A percentile compares a stretch with the other conserved stretches of the same genome.
Evolutionary conservation across 2,888 invertebrate genomes (phyloP).

Genomic region (Dilophus febrilis): DNA sequence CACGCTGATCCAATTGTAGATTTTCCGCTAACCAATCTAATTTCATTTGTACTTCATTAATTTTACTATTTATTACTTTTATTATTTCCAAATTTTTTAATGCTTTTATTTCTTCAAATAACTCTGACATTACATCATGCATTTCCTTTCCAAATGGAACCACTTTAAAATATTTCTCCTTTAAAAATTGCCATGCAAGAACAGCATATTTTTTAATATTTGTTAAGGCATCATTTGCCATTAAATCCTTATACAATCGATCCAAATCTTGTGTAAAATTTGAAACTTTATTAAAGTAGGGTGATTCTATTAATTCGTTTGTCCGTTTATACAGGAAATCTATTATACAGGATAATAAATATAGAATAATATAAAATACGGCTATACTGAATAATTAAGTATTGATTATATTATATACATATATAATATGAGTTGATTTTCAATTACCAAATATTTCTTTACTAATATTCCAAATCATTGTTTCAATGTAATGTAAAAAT

Average conservation of each 20-base stretch:
- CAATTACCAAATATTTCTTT: constrained; percentile 45
- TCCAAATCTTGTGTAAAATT: constrained; percentile 69
- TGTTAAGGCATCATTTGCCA: constrained; percentile 57
- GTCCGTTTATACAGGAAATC: constrained; percentile 68
- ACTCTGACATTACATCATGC: constrained; percentile 42
- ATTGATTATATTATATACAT: no score
- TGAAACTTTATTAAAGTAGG: constrained; percentile 63
- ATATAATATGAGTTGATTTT: background rate
- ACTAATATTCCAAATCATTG: constrained; percentile 53
- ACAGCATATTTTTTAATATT: constrained; percentile 60
- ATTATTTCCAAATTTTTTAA: constrained; percentile 42
- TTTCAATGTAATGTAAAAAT: constrained; percentile 57
- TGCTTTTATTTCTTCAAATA: constrained; percentile 41
- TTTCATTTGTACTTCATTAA: constrained; percentile 42
- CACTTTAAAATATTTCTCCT: constrained; percentile 46
- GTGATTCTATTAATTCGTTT: constrained; percentile 61
- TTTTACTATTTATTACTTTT: constrained; percentile 36
- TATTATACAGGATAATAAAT: constrained; percentile 16
- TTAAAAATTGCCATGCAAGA: constrained; percentile 46
- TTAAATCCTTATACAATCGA: constrained; percentile 58
- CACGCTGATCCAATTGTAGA: constrained; percentile 50
- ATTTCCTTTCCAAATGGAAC: constrained; percentile 53
- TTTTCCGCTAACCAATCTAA: constrained; percentile 59
- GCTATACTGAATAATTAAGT: no score
- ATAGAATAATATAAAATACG: constrained; percentile 1